Evolutionary conservation across 2,797 vertebrate species (phyloP).

Genomic region (Dendrocincla tyrannina): DNA sequence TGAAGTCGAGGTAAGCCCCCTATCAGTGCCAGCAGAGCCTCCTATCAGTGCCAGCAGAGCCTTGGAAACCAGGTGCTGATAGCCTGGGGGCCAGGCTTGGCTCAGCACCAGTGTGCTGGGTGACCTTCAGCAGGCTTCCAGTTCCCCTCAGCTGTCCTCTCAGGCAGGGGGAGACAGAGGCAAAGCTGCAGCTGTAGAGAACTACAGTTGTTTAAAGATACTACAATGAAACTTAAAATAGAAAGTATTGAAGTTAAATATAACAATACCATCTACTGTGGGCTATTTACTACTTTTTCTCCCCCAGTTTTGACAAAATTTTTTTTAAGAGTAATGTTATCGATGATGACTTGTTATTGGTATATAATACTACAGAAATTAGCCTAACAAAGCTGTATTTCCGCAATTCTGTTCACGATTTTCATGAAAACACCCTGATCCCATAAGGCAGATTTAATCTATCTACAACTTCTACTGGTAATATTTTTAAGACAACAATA

Average conservation of each 20-base stretch:
- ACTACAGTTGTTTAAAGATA: rapidly evolving
- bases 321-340: background rate
- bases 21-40: background rate
- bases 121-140: background rate
- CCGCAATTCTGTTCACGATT: background rate
- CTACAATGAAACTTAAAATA: background rate
- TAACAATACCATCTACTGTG: background rate
- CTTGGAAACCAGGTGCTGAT: background rate
- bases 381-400: background rate
- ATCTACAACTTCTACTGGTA: background rate
- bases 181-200: background rate
- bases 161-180: background rate
- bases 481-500: background rate
- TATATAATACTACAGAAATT: background rate
- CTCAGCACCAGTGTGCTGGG: background rate
- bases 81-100: background rate
- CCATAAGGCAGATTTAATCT: background rate
- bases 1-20: background rate
- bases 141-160: background rate
- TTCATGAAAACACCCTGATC: background rate
- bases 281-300: background rate
- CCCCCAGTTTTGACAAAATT: background rate
- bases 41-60: background rate
- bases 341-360: background rate
- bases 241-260: background rate